These are phyloP conservation scores for Trissolcus brochymenae DNA, from an alignment of 2,888 invertebrate genomes.

Conservation along the genomic window DNA sequence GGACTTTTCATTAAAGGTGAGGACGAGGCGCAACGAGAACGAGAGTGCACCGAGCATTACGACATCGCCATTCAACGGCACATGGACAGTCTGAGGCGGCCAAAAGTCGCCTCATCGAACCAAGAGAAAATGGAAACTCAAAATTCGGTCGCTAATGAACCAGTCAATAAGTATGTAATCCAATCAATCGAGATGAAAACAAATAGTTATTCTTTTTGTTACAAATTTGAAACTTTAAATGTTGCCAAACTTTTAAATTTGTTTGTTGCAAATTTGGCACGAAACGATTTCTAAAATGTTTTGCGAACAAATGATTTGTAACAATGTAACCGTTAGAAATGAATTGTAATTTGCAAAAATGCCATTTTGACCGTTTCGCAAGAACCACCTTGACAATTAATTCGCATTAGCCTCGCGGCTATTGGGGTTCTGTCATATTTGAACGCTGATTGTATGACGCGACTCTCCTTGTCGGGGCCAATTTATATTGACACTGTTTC, in stretches of 20 bases:
- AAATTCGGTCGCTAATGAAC: slow-evolving; percentile 42
- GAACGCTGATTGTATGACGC: slow-evolving; percentile 11
- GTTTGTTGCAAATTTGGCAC: too few relatives aligned
- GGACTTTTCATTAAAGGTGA: slow-evolving; percentile 55
- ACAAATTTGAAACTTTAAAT: not conserved
- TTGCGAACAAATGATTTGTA: too few relatives aligned
- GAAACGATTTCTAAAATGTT: too few relatives aligned
- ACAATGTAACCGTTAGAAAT: too few relatives aligned
- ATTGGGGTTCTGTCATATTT: slow-evolving; percentile 20
- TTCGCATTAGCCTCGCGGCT: not conserved
- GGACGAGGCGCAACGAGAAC: slow-evolving; percentile 70
- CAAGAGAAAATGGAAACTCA: slow-evolving; percentile 29
- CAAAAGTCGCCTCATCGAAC: slow-evolving; percentile 20
- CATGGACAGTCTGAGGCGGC: slow-evolving; percentile 77
- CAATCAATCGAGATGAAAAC: too few relatives aligned
- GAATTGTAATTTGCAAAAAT: too few relatives aligned
- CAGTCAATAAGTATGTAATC: slow-evolving; percentile 43
- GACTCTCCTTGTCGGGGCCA: slow-evolving; percentile 32
- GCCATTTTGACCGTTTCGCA: too few relatives aligned
- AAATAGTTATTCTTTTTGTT: not conserved
- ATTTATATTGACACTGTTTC: slow-evolving; percentile 59
- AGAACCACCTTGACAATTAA: too few relatives aligned
- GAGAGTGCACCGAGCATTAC: slow-evolving; percentile 75
- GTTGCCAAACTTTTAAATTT: too few relatives aligned
- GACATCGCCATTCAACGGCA: slow-evolving; percentile 77